Evolutionary conservation across 2,797 vertebrate genomes (phyloP).

Genomic region (Eremophila alpestris): DNA sequence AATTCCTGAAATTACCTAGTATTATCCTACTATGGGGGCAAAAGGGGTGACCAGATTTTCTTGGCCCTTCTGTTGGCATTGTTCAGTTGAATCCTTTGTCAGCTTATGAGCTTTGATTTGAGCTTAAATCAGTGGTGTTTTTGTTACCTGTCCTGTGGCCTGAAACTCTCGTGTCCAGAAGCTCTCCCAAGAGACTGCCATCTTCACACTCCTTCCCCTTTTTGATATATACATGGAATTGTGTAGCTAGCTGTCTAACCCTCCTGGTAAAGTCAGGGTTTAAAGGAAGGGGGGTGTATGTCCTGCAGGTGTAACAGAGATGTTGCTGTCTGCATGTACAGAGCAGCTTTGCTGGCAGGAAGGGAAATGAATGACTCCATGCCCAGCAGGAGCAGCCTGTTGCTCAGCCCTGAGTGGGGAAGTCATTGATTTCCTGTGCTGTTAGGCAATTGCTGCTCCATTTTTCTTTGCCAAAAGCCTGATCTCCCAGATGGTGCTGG

Average conservation of each 20-base stretch:
- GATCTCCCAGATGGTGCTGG: constrained; percentile 15
- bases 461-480: constrained; percentile 31
- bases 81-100: neutral
- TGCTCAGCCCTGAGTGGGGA: neutral
- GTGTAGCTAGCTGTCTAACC: neutral
- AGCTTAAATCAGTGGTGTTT: neutral
- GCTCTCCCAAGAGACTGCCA: neutral
- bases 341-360: constrained; percentile 28
- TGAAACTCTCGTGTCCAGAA: neutral
- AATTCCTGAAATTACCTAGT: neutral
- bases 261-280: neutral
- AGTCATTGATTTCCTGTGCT: neutral
- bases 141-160: neutral
- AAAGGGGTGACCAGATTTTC: neutral
- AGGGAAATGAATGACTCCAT: neutral
- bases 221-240: neutral
- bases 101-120: neutral
- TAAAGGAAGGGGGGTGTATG: neutral
- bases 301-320: neutral
- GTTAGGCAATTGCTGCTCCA: constrained; percentile 9
- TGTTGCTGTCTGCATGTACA: neutral
- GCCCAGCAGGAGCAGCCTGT: constrained; percentile 34
- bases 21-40: rapidly evolving
- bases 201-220: neutral
- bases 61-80: neutral